These are phyloP conservation scores for Scaptomyza graminum DNA, from an alignment of 1,140 invertebrate genomes.

Conservation along the genomic window DNA sequence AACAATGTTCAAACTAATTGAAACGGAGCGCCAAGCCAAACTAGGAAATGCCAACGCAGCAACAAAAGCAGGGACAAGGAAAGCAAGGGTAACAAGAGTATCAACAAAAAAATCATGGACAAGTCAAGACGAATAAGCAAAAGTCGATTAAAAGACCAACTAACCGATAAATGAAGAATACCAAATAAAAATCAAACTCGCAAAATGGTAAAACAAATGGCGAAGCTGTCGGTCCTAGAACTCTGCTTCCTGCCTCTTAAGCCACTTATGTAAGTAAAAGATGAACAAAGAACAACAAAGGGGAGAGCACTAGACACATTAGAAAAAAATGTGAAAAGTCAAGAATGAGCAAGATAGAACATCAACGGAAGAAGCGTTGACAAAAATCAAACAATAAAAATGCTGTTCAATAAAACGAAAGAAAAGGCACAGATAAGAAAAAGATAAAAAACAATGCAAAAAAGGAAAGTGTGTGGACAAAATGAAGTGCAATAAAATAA, in stretches of 20 bases:
- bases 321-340: background rate
- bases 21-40: constrained; percentile 43
- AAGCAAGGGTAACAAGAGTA: constrained; percentile 4
- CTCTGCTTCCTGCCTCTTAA: background rate
- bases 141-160: constrained; percentile 73
- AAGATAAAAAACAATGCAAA: constrained; percentile 59
- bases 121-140: constrained; percentile 42
- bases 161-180: constrained; percentile 78
- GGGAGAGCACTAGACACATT: constrained; percentile 34
- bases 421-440: constrained; percentile 31
- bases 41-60: too few species aligned
- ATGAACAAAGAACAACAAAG: constrained; percentile 51
- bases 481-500: constrained; percentile 71
- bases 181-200: constrained; percentile 72
- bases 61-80: constrained; percentile 16
- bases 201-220: constrained; percentile 65
- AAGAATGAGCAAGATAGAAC: constrained; percentile 1
- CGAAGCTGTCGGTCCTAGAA: constrained; percentile 13
- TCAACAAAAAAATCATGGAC: constrained; percentile 10
- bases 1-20: constrained; percentile 63
- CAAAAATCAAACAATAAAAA: constrained; percentile 78
- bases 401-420: constrained; percentile 71
- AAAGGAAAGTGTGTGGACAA: constrained; percentile 35
- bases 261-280: constrained; percentile 71
- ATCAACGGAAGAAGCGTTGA: constrained; percentile 57